Conservation (phyloP, 2,797 vertebrate genomes). For the Channa striata region DNA sequence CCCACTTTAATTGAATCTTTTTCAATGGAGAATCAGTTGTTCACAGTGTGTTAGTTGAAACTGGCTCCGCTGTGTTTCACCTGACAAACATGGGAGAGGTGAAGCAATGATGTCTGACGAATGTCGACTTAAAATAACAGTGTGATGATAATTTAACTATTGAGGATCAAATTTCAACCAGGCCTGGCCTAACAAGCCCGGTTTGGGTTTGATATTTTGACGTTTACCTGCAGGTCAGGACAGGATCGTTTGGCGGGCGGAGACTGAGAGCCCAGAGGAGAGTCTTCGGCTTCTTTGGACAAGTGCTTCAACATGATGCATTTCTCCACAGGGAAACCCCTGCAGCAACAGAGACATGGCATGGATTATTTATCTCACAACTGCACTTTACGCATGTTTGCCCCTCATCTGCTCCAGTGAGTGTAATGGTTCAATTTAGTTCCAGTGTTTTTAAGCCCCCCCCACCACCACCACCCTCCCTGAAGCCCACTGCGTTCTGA, state of each 20-base stretch:
- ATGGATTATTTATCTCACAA: neutral
- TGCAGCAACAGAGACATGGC: slow-evolving; percentile 53
- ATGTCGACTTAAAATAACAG: neutral
- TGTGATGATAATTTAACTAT: neutral
- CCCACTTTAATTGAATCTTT: too few relatives aligned
- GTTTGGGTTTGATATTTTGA: neutral
- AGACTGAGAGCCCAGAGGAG: slow-evolving; percentile 78
- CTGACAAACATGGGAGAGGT: neutral
- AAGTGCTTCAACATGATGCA: slow-evolving; percentile 96
- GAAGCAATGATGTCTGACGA: neutral
- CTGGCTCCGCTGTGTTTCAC: neutral
- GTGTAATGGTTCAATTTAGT: too few relatives aligned
- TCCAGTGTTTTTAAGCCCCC: too few relatives aligned
- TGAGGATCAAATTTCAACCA: too few relatives aligned
- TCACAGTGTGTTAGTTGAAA: neutral
- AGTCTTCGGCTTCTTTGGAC: slow-evolving; percentile 85
- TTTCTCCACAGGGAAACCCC: slow-evolving; percentile 83
- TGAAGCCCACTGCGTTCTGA: too few relatives aligned
- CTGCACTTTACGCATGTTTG: too few relatives aligned
- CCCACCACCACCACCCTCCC: too few relatives aligned
- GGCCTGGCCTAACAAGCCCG: neutral
- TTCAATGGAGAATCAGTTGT: too few relatives aligned
- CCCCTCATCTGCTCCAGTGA: too few relatives aligned
- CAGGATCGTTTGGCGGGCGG: slow-evolving; percentile 93
- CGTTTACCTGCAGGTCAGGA: slow-evolving; percentile 90